Evolutionary conservation across 2,113 vertebrate genomes (phyloP), one percentile per base, ranked within the genome.

Genomic region (Daubentonia madagascariensis): DNA sequence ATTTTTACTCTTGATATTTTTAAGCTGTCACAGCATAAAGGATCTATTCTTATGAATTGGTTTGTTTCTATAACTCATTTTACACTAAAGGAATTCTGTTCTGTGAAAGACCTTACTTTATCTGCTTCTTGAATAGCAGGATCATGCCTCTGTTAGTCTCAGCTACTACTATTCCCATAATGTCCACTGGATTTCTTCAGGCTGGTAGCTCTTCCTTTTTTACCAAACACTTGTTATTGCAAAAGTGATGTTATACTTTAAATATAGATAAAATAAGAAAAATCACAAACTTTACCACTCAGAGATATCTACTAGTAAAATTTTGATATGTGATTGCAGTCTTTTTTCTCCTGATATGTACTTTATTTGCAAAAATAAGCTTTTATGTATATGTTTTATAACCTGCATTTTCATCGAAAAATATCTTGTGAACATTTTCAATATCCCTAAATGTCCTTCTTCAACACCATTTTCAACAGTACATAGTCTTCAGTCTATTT

Each of bases 381-480:
- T 83, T 54, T 37, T 65, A 40, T 9, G 20, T n/a, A 81, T 7
- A 6, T 48, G 25, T 78, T 37, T 32, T 89, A 6, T 70, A 81
- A 75, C 20, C 3, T 20, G 5, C 5, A 67, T 61, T 88, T 76
- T 67, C 37, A 57, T 32, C 67, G 65, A 40, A 83, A 88, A 84
- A 23, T 28, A 25, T 40, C 50, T 50, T 67, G 20, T n/a, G 52
- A 85, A 89, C 40, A 67, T 91, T 83, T 92, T 73, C 25, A 81
- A 35, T 22, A 17, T 40, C 63, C 43, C 32, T 65, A 67, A 70
- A 52, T 50, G 48, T n/a, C 25, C 8, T 91, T 75, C 68, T 28
- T 14, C 61, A 61, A 80, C 37, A 23, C 17, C 1, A 13, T 16
- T 61, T 68, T 67, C 35, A 80, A 23, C 14, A 6, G 0, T 23